These are phyloP conservation scores for Podotricha telesiphe DNA, from an alignment of 2,888 invertebrate species.

Conservation along the genomic window DNA sequence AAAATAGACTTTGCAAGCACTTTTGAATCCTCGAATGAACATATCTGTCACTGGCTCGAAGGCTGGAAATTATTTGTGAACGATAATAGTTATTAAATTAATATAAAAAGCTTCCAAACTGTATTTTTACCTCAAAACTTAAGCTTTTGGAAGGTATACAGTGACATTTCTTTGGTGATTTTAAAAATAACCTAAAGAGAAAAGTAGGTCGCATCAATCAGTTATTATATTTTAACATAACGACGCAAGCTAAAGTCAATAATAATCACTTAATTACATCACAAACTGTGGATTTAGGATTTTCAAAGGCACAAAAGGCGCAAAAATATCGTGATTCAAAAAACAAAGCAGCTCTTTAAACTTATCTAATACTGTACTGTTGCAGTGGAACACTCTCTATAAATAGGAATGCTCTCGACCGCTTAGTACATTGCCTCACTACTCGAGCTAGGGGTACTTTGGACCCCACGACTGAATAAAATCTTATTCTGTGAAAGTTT, in stretches of 20 bases:
- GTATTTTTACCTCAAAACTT: too few relatives aligned
- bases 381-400: slow-evolving; percentile 63
- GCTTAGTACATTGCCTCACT: slow-evolving; percentile 71
- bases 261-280: slow-evolving; percentile 4
- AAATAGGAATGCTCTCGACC: slow-evolving; percentile 65
- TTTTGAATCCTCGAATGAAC: too few relatives aligned
- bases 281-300: background rate
- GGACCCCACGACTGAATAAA: slow-evolving; percentile 56
- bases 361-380: slow-evolving; percentile 48
- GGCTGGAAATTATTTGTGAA: too few relatives aligned
- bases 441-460: slow-evolving; percentile 64
- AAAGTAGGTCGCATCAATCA: background rate
- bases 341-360: slow-evolving; percentile 58
- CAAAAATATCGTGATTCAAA: slow-evolving; percentile 36
- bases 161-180: too few relatives aligned
- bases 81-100: too few relatives aligned
- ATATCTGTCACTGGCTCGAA: too few relatives aligned
- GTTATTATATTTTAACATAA: background rate
- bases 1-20: too few relatives aligned
- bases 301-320: slow-evolving; percentile 26
- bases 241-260: background rate
- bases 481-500: slow-evolving; percentile 65
- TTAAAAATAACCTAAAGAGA: background rate
- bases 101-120: too few relatives aligned
- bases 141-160: too few relatives aligned